Evolutionary conservation across 2,797 vertebrate genomes (phyloP), one percentile per base, ranked within the genome.

Genomic region (Gallinago stenura): DNA sequence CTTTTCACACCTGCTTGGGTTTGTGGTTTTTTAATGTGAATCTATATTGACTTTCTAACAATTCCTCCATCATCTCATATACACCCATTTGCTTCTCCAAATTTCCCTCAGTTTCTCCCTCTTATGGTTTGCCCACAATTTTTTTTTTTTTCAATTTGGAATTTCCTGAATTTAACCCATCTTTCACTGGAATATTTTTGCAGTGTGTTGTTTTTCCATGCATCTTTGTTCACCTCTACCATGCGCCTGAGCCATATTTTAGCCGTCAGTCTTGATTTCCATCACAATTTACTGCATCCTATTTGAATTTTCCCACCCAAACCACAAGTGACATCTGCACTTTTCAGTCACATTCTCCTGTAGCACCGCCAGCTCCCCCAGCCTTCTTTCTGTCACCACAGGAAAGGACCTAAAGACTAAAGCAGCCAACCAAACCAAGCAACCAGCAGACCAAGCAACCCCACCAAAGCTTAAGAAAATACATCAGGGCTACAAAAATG

Each of bases 151-250:
- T 17, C 28, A 21, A 4, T n/a, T 33, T 51, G 30, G 50, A 57
- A 73, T 64, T 57, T 35, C 15, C 26, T 20, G 45, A 28, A 13
- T 48, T 60, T 66, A 77, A 66, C 33, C 21, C 39, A 6, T 16
- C 65, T 83, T 60, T 31, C 2, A 0, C 16, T 9, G 16, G 56
- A 57, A 24, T 33, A 39, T 33, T 57, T 64, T 33, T 33, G n/a
- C 4, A 18, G 14, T 0, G 1, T 12, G 24, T 25, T 41, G 30
- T 41, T 84, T 57, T 56, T 77, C 57, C 64, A 50, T 0, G 0
- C 26, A 6, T 24, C 22, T 31, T 48, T n/a, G 8, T 33, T 43
- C 17, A 33, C 54, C 65, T 56, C 69, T 2, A 1, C n/a, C 22
- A 14, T 5, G 46, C 46, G 28, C 46, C 60, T 26, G 33, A 60